A percentile compares a stretch with the other conserved stretches of the same genome.
Evolutionary conservation across 2,888 invertebrate species (phyloP).

Genomic region (Euplagia quadripunctaria): DNA sequence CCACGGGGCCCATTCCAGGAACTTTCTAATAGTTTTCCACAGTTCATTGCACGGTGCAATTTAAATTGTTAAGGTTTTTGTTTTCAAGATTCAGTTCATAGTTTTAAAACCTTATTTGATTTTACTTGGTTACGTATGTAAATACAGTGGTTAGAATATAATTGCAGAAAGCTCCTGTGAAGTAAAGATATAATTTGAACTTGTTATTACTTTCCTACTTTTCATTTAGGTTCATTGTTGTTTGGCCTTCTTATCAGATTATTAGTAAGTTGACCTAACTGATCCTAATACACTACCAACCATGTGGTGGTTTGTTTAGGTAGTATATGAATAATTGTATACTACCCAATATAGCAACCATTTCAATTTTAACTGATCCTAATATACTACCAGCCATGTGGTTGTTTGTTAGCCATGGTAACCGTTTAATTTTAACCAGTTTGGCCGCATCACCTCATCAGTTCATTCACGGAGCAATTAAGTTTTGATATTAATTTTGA

Average conservation of each 20-base stretch:
- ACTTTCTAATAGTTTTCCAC: constrained; percentile 75
- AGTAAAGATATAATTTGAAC: neutral
- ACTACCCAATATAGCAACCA: too few species aligned
- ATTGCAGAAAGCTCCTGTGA: neutral
- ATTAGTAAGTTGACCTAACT: neutral
- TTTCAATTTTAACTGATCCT: too few species aligned
- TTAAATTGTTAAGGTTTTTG: constrained; percentile 59
- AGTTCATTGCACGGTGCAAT: constrained; percentile 69
- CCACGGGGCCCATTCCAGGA: constrained; percentile 71
- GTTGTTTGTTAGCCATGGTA: too few species aligned
- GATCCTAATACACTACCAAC: too few species aligned
- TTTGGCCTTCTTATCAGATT: neutral
- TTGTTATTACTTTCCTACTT: neutral
- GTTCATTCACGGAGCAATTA: too few species aligned
- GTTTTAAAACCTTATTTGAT: constrained; percentile 26
- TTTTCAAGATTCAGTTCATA: constrained; percentile 40
- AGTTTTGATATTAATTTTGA: too few species aligned
- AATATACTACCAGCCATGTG: too few species aligned
- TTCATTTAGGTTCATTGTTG: neutral
- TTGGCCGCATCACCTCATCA: too few species aligned
- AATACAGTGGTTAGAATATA: neutral
- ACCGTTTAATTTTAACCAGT: too few species aligned
- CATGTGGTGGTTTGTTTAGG: too few species aligned
- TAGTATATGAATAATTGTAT: too few species aligned
- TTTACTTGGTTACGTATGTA: neutral